Percentiles rank a stretch among this genome's conserved stretches.
phyloP scores from a whole-genome alignment of 53 echinoderm and acorn worm genomes.

The Holothuria scabra region DNA sequence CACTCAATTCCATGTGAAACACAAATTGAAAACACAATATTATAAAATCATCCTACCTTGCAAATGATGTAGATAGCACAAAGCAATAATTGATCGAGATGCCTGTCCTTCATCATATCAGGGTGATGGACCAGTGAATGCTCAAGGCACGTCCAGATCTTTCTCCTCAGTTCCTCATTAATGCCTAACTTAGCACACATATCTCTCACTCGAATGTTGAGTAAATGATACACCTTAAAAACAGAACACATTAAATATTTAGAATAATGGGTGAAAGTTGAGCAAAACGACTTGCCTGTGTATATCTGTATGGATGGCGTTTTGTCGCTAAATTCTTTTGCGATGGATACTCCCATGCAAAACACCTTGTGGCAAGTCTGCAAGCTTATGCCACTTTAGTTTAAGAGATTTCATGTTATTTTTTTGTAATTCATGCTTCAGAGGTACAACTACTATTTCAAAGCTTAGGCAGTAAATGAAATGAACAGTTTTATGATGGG shows the following conservation, averaged over 20 bases:
- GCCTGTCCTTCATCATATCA: conserved; percentile 89
- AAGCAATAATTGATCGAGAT: conserved; percentile 93
- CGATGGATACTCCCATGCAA: no score
- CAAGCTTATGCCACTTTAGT: no score
- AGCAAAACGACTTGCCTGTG: not conserved
- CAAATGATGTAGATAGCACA: conserved; percentile 94
- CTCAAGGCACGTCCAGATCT: conserved; percentile 98
- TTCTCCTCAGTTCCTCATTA: conserved; percentile 82
- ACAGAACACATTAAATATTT: not conserved
- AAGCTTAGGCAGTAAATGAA: no score
- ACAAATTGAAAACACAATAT: no score
- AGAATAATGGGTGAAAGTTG: not conserved
- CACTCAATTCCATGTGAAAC: no score
- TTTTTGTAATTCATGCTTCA: no score
- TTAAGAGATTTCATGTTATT: no score
- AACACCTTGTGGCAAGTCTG: no score
- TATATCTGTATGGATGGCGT: no score
- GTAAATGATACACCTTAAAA: conserved; percentile 87
- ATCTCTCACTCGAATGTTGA: conserved; percentile 91
- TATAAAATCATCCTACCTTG: conserved; percentile 53
- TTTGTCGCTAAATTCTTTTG: no score
- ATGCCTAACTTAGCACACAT: conserved; percentile 79
- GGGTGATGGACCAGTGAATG: conserved; percentile 82
- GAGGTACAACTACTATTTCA: no score
- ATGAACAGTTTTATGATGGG: no score